phyloP scores from a whole-genome alignment of 2,797 vertebrate genomes.

The Morus bassanus region DNA sequence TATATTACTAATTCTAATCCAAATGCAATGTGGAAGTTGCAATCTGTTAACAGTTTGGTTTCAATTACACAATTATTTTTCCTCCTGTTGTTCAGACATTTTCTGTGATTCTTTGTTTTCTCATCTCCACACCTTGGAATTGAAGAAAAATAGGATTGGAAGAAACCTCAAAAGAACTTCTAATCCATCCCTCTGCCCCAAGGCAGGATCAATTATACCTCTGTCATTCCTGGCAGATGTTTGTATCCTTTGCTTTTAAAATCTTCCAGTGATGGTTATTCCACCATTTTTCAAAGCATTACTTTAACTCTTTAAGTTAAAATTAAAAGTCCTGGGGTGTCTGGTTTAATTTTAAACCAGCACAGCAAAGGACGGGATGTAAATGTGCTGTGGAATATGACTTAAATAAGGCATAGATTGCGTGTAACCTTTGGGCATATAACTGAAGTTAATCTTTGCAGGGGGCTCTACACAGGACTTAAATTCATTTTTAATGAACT shows the following conservation, averaged over 20 bases:
- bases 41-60: not conserved
- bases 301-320: not conserved
- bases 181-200: not conserved
- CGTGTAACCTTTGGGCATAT: not conserved
- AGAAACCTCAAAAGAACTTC: not conserved
- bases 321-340: not conserved
- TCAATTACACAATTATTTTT: not conserved
- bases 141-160: not conserved
- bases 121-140: not conserved
- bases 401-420: not conserved
- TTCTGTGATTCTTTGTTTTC: conserved; percentile 11
- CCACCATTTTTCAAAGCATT: not conserved
- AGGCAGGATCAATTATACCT: not conserved
- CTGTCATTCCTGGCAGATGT: not conserved
- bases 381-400: not conserved
- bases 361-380: not conserved
- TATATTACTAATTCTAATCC: not conserved
- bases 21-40: not conserved
- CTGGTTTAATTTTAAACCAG: not conserved
- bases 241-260: not conserved
- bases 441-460: not conserved
- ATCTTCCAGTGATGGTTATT: not conserved
- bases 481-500: conserved; percentile 27
- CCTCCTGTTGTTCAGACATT: not conserved
- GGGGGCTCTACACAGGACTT: not conserved